These are phyloP conservation scores for Mythimna vitellina DNA, from an alignment of 2,888 invertebrate genomes.

Conservation along the genomic window DNA sequence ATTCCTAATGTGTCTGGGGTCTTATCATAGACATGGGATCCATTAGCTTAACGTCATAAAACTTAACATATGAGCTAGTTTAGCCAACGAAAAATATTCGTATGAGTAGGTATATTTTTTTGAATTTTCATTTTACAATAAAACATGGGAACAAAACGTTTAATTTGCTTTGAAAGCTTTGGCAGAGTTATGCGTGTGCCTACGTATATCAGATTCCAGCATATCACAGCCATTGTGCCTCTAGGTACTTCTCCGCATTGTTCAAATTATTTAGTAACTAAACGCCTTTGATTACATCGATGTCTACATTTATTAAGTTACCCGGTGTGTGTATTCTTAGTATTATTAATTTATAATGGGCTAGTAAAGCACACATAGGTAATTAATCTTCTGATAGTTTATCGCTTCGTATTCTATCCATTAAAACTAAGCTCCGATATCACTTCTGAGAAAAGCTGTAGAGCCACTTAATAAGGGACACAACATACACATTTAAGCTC, in stretches of 20 bases:
- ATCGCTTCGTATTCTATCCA: constrained; percentile 4
- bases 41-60: constrained; percentile 50
- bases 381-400: constrained; percentile 11
- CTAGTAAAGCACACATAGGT: background rate
- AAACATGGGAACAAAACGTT: constrained; percentile 5
- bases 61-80: constrained; percentile 24
- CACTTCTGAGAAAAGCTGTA: constrained; percentile 16
- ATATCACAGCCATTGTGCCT: constrained; percentile 2
- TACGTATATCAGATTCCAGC: constrained; percentile 17
- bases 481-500: constrained; percentile 20
- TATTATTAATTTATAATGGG: constrained; percentile 1
- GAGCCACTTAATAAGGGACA: constrained; percentile 12
- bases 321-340: background rate
- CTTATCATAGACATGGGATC: constrained; percentile 39
- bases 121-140: constrained; percentile 15
- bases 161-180: constrained; percentile 21
- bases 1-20: constrained; percentile 52
- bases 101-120: background rate
- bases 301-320: constrained; percentile 10
- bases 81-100: constrained; percentile 7
- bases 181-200: constrained; percentile 23
- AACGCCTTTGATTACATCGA: constrained; percentile 8
- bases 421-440: constrained; percentile 17
- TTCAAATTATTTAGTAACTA: constrained; percentile 23
- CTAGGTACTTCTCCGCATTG: constrained; percentile 7